Percentiles rank a stretch among this genome's conserved stretches.
These are phyloP conservation scores for Delichon dasypus DNA, from an alignment of 2,797 vertebrate genomes.

Conservation along the genomic window DNA sequence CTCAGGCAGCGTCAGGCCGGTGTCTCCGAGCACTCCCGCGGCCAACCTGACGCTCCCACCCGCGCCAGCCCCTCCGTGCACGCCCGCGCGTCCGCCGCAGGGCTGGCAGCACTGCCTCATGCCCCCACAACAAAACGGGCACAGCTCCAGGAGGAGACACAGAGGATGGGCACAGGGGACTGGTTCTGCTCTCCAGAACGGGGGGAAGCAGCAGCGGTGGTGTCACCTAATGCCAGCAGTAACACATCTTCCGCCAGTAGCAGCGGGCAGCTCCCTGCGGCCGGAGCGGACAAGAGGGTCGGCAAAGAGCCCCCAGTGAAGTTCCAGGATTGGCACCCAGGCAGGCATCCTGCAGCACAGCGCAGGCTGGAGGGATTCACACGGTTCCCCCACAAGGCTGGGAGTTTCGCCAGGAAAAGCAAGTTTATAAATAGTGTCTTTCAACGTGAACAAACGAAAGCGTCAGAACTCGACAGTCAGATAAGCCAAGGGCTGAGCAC, in stretches of 20 bases:
- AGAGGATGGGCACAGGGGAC: not conserved
- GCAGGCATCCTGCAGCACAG: not conserved
- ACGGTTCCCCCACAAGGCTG: conserved; percentile 45
- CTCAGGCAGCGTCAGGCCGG: not conserved
- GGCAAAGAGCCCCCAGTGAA: not conserved
- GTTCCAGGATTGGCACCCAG: not conserved
- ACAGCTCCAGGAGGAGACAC: not conserved
- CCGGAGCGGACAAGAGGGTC: rapidly evolving
- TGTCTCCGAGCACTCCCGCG: not conserved
- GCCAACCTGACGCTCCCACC: conserved; percentile 4
- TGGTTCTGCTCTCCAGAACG: not conserved
- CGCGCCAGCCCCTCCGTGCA: not conserved
- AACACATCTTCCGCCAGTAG: rapidly evolving
- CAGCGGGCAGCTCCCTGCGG: not conserved
- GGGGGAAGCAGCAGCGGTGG: rapidly evolving
- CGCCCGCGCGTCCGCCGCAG: not conserved
- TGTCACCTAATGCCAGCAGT: not conserved
- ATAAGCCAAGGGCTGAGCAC: not conserved
- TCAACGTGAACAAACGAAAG: conserved; percentile 23
- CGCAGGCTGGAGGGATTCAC: conserved; percentile 16
- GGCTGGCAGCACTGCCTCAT: not conserved
- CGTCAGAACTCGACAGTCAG: conserved; percentile 6
- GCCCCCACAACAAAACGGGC: not conserved
- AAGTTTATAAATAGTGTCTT: conserved; percentile 65
- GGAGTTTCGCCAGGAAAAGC: conserved; percentile 55